phyloP scores from a whole-genome alignment of 2,888 invertebrate species.

The Drepanosiphum platanoidis region DNA sequence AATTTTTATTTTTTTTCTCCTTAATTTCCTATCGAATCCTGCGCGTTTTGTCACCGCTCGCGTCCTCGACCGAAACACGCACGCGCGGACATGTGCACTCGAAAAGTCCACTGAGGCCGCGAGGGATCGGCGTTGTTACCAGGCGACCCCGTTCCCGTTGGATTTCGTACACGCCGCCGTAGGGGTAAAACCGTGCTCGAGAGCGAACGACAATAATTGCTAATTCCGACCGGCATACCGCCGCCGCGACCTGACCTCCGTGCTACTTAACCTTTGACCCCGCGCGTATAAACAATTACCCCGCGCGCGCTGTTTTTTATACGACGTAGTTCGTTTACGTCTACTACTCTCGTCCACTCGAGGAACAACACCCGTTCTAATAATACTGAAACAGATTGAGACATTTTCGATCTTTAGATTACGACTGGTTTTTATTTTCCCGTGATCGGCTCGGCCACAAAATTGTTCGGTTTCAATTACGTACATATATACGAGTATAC shows the following conservation, averaged over 20 bases:
- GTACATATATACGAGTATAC: too few species aligned
- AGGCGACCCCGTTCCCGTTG: not conserved
- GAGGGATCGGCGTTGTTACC: not conserved
- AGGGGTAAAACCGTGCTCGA: not conserved
- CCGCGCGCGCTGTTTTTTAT: not conserved
- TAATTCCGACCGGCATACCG: not conserved
- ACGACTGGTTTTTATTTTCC: too few species aligned
- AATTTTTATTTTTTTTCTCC: not conserved
- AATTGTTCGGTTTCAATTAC: too few species aligned
- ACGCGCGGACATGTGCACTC: too few species aligned
- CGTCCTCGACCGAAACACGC: not conserved
- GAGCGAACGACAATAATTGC: not conserved
- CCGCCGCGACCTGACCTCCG: not conserved
- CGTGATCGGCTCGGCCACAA: too few species aligned
- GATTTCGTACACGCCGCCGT: constrained; percentile 17
- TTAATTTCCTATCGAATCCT: not conserved
- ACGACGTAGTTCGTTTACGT: not conserved
- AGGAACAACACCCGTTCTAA: too few species aligned
- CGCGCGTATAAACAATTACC: too few species aligned
- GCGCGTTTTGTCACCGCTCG: not conserved
- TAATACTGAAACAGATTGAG: too few species aligned
- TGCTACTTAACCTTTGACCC: too few species aligned
- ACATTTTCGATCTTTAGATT: too few species aligned
- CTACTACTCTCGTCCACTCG: too few species aligned
- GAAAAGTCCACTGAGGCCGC: not conserved